phyloP scores from a whole-genome alignment of 2,797 vertebrate genomes.

The Pipistrellus nathusii region DNA sequence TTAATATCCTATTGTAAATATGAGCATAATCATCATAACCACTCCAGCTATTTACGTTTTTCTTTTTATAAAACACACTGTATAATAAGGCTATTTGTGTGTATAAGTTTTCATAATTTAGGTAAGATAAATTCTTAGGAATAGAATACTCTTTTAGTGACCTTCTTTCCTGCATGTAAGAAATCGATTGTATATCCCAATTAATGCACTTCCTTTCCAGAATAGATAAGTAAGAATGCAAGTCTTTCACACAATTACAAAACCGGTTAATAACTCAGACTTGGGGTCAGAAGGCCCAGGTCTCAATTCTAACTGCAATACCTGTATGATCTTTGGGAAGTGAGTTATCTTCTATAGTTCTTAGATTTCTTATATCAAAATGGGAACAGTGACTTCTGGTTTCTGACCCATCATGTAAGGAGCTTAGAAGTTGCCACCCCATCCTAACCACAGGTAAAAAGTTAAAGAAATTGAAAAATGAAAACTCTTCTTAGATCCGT shows the following conservation, averaged over 20 bases:
- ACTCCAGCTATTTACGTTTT: not conserved
- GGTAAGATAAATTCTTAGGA: not conserved
- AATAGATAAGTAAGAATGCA: not conserved
- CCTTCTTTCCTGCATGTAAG: not conserved
- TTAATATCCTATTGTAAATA: not conserved
- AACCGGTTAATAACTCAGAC: not conserved
- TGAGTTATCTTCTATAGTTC: not conserved
- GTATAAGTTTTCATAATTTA: not conserved
- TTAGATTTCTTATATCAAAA: conserved; percentile 14
- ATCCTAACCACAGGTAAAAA: not conserved
- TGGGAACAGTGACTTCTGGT: not conserved
- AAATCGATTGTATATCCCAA: not conserved
- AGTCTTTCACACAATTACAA: not conserved
- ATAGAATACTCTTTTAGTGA: not conserved
- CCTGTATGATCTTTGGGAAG: not conserved
- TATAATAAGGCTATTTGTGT: not conserved
- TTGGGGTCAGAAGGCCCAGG: not conserved
- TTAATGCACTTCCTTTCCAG: not conserved
- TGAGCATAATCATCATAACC: not conserved
- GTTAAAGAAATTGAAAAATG: not conserved
- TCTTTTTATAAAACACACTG: not conserved
- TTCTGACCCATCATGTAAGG: not conserved
- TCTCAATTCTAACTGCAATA: not conserved
- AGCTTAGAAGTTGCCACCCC: not conserved
- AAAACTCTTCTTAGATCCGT: not conserved